Evolutionary conservation across 2,888 invertebrate species (phyloP), one percentile per base, ranked within the genome.

Genomic region (Beris chalybata): DNA sequence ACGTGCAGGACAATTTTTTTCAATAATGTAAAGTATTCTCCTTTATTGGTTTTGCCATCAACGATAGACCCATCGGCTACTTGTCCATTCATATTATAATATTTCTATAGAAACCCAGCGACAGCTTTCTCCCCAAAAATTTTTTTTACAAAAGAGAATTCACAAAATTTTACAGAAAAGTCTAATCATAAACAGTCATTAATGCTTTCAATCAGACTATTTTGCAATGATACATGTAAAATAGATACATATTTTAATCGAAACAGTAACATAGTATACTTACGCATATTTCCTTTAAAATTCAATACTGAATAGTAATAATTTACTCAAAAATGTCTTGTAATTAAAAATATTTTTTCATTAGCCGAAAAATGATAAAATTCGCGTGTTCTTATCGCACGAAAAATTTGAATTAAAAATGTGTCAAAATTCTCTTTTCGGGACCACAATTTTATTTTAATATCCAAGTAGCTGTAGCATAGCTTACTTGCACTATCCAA

Each of bases 221-320:
- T 22, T 22, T 22, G 1, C 22, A 22, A 22, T 22, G 22, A 22
- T 22, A 2, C 22, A 22, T 22, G 22, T 22, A 22, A 22, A 22
- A 22, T 22, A 22, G 22, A 22, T 22, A 22, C 3, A 22, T 22
- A 22, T 22, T 22, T 22, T 22, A 22, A 22, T 22, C 22, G 22
- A 2, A 22, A 22, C 22, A 2, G 1, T 22, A 22, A n/a, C n/a
- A n/a, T n/a, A 22, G 22, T 22, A 11, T 22, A 52, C 58, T 58
- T 45, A 58, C 58, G 58, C 58, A 58, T 58, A 47, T 15, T 55
- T n/a, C 22, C 44, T 30, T 45, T 47, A 58, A 45, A 47, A 58
- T 29, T 58, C 45, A 29, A 30, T 4, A 30, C 4, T 12, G 2
- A 44, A 6, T 45, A 45, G 3, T 29, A 30, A 38, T 38, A 38